Evolutionary conservation across 2,113 vertebrate genomes (phyloP), one percentile per base, ranked within the genome.

Genomic region (Castor canadensis): DNA sequence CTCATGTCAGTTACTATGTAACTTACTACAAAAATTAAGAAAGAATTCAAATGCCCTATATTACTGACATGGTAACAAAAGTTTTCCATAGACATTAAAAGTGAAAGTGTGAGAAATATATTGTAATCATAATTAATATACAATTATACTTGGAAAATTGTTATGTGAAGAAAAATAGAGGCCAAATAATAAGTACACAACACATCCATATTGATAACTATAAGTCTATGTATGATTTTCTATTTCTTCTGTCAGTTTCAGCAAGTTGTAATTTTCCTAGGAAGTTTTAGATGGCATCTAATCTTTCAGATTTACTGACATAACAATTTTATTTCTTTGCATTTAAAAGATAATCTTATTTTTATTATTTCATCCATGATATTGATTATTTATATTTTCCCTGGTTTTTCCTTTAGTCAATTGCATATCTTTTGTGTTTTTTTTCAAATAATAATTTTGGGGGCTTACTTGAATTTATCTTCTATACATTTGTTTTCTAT

Each of bases 21-120:
- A 97, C 66, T 28, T 73, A 91, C 40, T 72, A 93, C 60, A 38
- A 83, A 93, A 94, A 81, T 49, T 28, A 77, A 16, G 32, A 86
- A 72, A 71, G 13, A 54, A 9, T 66, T 13, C 40, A 91, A 91
- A 93, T 81, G 54, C 3, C n/a, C 15, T 89, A 11, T 60, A 75
- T 77, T 77, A 92, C 76, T 60, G 16, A 89, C 52, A 72, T 86
- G 8, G 15, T 38, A 86, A 66, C 38, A 69, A 89, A 92, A 4
- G 26, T 64, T 79, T 93, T 84, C 58, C 43, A 45, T 24, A 95
- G 80, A 6, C 24, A 69, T 45, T 82, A 58, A 80, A 93, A 83
- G 12, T 45, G 8, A 89, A 72, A 47, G 30, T 81, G n/a, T 66
- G 73, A 93, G 40, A 52, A 95, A 82, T 95, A 16, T 71, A 40